Evolutionary conservation across 1,140 invertebrate species (phyloP).

Genomic region (Eumeta japonica): DNA sequence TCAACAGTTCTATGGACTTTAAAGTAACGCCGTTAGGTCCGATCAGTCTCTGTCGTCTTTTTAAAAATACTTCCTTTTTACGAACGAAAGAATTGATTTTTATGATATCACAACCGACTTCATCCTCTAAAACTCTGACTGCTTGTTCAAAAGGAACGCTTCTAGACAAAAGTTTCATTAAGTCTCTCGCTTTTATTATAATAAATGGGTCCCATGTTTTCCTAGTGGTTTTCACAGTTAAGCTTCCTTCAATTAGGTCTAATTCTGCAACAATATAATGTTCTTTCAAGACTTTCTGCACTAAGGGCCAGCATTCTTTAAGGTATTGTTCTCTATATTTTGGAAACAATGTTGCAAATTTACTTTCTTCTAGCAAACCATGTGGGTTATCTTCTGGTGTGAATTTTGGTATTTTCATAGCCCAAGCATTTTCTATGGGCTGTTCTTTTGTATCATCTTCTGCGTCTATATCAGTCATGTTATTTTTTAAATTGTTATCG

Average conservation of each 20-base stretch:
- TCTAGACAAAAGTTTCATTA: slow-evolving; percentile 92
- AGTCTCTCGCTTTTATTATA: slow-evolving; percentile 94
- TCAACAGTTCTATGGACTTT: slow-evolving; percentile 97
- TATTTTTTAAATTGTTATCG: too few species aligned
- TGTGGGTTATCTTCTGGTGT: slow-evolving; percentile 88
- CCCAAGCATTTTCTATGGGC: slow-evolving; percentile 83
- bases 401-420: slow-evolving; percentile 87
- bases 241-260: slow-evolving; percentile 92
- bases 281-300: slow-evolving; percentile 80
- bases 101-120: slow-evolving; percentile 92
- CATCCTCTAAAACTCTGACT: slow-evolving; percentile 80
- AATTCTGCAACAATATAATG: slow-evolving; percentile 86
- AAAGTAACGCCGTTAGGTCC: slow-evolving; percentile 96
- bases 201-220: slow-evolving; percentile 99
- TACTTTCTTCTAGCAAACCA: slow-evolving; percentile 69
- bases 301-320: slow-evolving; percentile 92
- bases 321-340: slow-evolving; percentile 96
- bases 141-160: slow-evolving; percentile 98
- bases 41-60: slow-evolving; percentile 90
- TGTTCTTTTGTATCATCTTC: slow-evolving; percentile 36
- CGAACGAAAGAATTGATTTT: slow-evolving; percentile 90
- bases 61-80: slow-evolving; percentile 95
- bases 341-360: slow-evolving; percentile 70
- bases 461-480: too few species aligned
- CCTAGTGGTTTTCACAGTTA: slow-evolving; percentile 92